Percentiles rank a stretch among this genome's conserved stretches.
These are phyloP conservation scores for Peromyscus melanophrys DNA, from an alignment of 2,797 vertebrate genomes.

Conservation along the genomic window DNA sequence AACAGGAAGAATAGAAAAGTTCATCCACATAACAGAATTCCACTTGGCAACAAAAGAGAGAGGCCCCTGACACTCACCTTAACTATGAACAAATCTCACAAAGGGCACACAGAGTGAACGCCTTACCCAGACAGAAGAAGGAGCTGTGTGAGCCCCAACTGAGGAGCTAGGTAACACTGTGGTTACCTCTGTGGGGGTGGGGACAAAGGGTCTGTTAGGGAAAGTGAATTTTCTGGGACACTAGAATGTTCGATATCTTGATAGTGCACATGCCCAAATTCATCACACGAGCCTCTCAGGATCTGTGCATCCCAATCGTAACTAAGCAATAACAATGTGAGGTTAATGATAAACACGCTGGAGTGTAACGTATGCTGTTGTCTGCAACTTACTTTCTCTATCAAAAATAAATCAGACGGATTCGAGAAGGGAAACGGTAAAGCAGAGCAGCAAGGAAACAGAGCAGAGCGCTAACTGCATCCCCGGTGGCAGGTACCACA, in stretches of 20 bases:
- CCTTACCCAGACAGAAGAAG: not conserved
- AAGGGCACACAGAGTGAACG: not conserved
- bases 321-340: not conserved
- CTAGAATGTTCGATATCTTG: not conserved
- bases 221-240: not conserved
- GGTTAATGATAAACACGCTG: not conserved
- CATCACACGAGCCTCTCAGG: not conserved
- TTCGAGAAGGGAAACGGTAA: not conserved
- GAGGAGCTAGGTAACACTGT: not conserved
- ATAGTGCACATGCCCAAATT: not conserved
- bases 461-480: not conserved
- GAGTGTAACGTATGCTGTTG: not conserved
- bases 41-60: not conserved
- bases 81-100: not conserved
- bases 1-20: conserved; percentile 45
- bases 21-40: not conserved
- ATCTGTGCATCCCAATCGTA: not conserved
- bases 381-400: conserved; percentile 24
- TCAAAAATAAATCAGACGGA: not conserved
- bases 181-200: not conserved
- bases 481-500: not conserved
- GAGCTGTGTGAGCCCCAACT: fast-evolving
- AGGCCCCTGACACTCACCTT: not conserved
- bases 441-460: not conserved
- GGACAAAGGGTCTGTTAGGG: not conserved